Evolutionary conservation across 1,140 invertebrate species (phyloP), one percentile per base, ranked within the genome.

Genomic region (Eulimnadia texana): DNA sequence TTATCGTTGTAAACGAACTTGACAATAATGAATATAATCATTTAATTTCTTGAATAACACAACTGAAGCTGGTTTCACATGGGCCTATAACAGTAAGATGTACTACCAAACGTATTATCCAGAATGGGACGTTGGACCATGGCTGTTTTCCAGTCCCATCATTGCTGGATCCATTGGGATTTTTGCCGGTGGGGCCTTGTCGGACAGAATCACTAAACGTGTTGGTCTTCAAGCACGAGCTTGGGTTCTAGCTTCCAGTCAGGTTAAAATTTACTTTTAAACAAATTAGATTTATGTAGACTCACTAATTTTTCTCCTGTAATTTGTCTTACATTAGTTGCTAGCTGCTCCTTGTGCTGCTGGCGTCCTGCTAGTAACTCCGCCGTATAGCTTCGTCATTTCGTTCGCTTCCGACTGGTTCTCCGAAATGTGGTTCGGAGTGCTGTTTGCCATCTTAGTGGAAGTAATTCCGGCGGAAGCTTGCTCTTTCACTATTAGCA

Each of bases 341-440:
- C 79, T 93, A 49, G 84, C 90, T 3, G 92, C 90, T 3, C 83
- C 92, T 1, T 88, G 88, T 63, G 89, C 90, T 11, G 90, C 92
- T 68, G 89, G 90, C 13, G 90, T 90, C 3, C 83, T 95, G 1
- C 86, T 85, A 66, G 85, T 91, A 67, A 78, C 80, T 49, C 88
- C 90, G 0, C 76, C 88, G 0, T 84, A 83, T 75, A 87, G 89
- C 10, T 91, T 93, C 81, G 83, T 90, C 56, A 89, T 85, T 0
- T 77, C 91, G 3, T 85, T 86, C 9, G 78, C 87, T 63, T 88
- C 86, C 1, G 91, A 90, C 67, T 84, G 91, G 73, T 90, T 90
- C 66, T 85, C 88, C 70, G 88, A 93, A 75, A 91, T 90, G 86
- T 92, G 88, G 88, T 91, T 92, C 70, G 88, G 88, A 50, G 90